phyloP scores from a whole-genome alignment of 2,888 invertebrate species.

The Dichetophora obliterata region DNA sequence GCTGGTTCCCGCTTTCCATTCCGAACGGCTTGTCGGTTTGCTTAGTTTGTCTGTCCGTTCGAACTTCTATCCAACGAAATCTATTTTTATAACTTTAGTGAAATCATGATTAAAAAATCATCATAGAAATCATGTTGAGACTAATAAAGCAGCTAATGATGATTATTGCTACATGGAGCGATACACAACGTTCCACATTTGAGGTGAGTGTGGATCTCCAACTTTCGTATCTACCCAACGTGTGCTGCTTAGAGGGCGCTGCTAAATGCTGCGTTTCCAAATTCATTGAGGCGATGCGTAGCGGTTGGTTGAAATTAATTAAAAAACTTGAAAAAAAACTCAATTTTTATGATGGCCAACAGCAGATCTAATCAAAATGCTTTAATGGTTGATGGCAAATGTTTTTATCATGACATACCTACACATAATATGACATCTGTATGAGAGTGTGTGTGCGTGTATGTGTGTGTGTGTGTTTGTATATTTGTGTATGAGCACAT shows the following conservation, averaged over 20 bases:
- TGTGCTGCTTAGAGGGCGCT: neutral
- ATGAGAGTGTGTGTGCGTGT: slow-evolving; percentile 24
- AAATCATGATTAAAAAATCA: slow-evolving; percentile 49
- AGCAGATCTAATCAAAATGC: slow-evolving; percentile 51
- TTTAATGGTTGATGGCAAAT: slow-evolving; percentile 60
- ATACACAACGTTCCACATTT: slow-evolving; percentile 44
- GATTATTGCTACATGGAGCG: slow-evolving; percentile 41
- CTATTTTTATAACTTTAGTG: slow-evolving; percentile 62
- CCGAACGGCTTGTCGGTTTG: too few species aligned
- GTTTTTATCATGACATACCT: slow-evolving; percentile 50
- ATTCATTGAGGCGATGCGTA: slow-evolving; percentile 59
- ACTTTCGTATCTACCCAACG: slow-evolving; percentile 27
- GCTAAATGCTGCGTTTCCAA: slow-evolving; percentile 57
- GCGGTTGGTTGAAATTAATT: slow-evolving; percentile 66
- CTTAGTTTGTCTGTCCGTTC: too few species aligned
- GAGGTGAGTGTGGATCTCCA: neutral
- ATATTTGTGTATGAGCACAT: slow-evolving; percentile 31
- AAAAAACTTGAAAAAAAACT: slow-evolving; percentile 45
- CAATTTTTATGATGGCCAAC: slow-evolving; percentile 52
- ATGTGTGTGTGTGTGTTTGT: slow-evolving; percentile 31
- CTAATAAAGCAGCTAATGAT: slow-evolving; percentile 56
- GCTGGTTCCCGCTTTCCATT: neutral
- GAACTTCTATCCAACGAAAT: slow-evolving; percentile 41
- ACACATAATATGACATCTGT: neutral
- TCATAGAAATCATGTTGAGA: slow-evolving; percentile 26